phyloP scores from a whole-genome alignment of 2,888 invertebrate genomes.

The Craniophora ligustri region DNA sequence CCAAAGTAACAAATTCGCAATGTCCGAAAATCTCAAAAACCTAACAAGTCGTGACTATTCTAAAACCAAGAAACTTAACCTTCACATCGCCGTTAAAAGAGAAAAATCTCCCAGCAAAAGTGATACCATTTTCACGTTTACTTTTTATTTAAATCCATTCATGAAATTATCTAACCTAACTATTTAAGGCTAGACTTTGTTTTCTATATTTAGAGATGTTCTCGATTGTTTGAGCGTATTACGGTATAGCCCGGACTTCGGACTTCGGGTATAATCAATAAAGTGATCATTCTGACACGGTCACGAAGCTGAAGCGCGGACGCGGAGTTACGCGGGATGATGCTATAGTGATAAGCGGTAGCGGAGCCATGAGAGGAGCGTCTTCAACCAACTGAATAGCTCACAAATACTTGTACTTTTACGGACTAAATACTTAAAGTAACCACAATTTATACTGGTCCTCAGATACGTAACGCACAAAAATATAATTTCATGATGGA shows the following conservation, averaged over 20 bases:
- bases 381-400: neutral
- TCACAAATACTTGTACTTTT: neutral
- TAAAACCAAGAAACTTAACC: neutral
- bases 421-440: neutral
- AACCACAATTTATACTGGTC: neutral
- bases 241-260: constrained; percentile 47
- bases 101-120: constrained; percentile 4
- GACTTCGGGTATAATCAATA: constrained; percentile 79
- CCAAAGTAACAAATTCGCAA: no score
- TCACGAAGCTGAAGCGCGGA: constrained; percentile 80
- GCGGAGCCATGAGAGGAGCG: constrained; percentile 48
- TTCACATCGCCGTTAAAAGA: neutral
- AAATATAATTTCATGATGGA: neutral
- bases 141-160: constrained; percentile 39
- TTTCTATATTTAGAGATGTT: constrained; percentile 12
- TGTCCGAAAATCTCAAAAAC: neutral
- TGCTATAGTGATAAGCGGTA: constrained; percentile 45
- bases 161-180: constrained; percentile 22
- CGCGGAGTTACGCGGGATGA: constrained; percentile 79
- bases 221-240: constrained; percentile 48
- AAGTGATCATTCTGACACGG: constrained; percentile 84
- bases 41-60: no score
- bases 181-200: constrained; percentile 38
- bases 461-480: neutral
- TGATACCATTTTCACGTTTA: constrained; percentile 32